These are phyloP conservation scores for Virgularia gustaviana DNA, from an alignment of 92 coral and sea anemone species.

Conservation along the genomic window DNA sequence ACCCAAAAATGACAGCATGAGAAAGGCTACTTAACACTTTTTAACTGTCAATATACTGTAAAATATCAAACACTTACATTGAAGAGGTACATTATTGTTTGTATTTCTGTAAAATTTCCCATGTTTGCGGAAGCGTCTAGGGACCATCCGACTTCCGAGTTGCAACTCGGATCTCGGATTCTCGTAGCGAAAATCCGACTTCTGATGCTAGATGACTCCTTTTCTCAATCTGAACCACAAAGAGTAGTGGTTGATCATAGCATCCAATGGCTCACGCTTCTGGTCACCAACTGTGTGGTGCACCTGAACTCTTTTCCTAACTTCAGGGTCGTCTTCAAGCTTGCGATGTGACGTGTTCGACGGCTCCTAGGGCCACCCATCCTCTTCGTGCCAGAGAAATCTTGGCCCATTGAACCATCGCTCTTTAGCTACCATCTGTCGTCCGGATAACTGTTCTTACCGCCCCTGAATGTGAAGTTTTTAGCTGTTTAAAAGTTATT, in stretches of 20 bases:
- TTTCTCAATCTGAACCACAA: constrained; percentile 14
- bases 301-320: constrained; percentile 25
- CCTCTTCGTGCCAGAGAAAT: neutral
- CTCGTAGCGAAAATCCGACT: no score
- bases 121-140: no score
- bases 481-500: neutral
- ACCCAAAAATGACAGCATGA: neutral
- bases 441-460: neutral
- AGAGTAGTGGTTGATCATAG: no score
- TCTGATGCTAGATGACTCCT: no score
- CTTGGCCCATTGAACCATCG: neutral
- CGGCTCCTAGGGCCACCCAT: constrained; percentile 58
- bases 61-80: neutral
- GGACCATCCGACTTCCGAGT: no score
- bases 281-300: constrained; percentile 39
- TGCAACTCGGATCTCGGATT: no score
- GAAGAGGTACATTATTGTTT: no score
- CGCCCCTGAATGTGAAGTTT: neutral
- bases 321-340: constrained; percentile 41
- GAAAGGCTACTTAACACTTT: neutral
- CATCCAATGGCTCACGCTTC: no score
- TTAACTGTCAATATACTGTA: neutral
- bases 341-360: constrained; percentile 6
- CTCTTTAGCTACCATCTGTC: neutral
- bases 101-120: no score